phyloP scores from a whole-genome alignment of 2,888 invertebrate genomes.

The Oscheius sp. region DNA sequence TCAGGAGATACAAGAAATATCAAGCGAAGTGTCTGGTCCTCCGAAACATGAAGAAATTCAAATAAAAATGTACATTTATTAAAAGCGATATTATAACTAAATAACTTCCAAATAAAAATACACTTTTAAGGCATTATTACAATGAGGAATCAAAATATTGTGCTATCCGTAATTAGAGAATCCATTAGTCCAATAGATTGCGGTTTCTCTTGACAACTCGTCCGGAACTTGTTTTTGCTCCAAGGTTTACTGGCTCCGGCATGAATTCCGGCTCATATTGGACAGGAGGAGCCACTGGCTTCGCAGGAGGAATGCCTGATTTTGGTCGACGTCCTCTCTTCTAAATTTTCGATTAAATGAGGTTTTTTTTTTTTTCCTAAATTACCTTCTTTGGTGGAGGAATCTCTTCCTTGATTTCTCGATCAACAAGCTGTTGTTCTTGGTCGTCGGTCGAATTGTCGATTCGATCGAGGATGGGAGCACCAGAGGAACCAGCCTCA shows the following conservation, averaged over 20 bases:
- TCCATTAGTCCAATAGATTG: conserved; percentile 13
- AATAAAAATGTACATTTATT: no score
- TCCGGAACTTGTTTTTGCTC: conserved; percentile 19
- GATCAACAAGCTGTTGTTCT: conserved; percentile 14
- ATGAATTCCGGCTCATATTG: not conserved
- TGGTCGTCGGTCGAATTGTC: no score
- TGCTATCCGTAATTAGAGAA: no score
- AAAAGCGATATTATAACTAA: no score
- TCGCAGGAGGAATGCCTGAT: not conserved
- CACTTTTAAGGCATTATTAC: no score
- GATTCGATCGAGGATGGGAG: no score
- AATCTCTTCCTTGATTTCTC: not conserved
- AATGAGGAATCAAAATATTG: no score
- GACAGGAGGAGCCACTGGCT: not conserved
- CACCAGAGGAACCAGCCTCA: no score
- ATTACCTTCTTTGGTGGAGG: conserved; percentile 9
- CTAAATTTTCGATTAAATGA: not conserved
- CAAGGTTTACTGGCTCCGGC: not conserved
- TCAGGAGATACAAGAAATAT: not conserved
- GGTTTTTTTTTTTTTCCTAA: not conserved
- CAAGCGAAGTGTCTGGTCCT: not conserved
- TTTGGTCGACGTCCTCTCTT: conserved; percentile 11
- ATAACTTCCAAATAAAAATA: no score
- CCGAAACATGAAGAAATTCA: no score
- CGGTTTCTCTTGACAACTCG: conserved; percentile 23